A percentile compares a stretch with the other conserved stretches of the same genome.
Evolutionary conservation across 2,113 vertebrate genomes (phyloP).

Genomic region (Cyprinus carpio): DNA sequence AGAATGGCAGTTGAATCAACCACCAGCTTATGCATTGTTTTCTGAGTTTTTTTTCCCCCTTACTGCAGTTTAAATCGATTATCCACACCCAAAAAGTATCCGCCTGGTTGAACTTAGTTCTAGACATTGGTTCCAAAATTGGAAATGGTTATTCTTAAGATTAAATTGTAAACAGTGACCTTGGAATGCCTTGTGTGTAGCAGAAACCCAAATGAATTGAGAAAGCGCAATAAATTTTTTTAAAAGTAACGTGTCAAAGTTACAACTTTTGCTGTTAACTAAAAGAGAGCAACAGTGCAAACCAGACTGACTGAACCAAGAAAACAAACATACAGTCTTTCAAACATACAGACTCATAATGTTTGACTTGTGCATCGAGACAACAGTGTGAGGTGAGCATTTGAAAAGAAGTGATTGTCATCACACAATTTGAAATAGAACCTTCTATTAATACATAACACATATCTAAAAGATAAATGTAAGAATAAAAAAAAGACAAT

Average conservation of each 20-base stretch:
- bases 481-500: too few relatives aligned
- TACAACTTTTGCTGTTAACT: background rate
- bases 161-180: background rate
- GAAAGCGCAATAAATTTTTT: background rate
- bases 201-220: background rate
- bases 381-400: background rate
- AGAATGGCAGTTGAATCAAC: slow-evolving; percentile 40
- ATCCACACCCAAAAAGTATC: background rate
- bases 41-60: background rate
- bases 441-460: too few relatives aligned
- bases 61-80: slow-evolving; percentile 26
- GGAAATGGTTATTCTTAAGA: background rate
- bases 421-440: background rate
- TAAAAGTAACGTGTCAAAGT: background rate
- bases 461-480: too few relatives aligned
- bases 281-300: background rate
- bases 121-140: background rate
- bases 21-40: slow-evolving; percentile 14
- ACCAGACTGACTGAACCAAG: background rate
- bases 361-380: background rate
- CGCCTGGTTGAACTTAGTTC: background rate
- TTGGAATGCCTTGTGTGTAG: slow-evolving; percentile 9
- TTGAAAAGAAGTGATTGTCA: background rate
- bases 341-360: background rate
- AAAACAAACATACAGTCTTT: background rate